Base-by-base conservation (phyloP, 2,113 vertebrate genomes). In the Syngnathus typhle region DNA sequence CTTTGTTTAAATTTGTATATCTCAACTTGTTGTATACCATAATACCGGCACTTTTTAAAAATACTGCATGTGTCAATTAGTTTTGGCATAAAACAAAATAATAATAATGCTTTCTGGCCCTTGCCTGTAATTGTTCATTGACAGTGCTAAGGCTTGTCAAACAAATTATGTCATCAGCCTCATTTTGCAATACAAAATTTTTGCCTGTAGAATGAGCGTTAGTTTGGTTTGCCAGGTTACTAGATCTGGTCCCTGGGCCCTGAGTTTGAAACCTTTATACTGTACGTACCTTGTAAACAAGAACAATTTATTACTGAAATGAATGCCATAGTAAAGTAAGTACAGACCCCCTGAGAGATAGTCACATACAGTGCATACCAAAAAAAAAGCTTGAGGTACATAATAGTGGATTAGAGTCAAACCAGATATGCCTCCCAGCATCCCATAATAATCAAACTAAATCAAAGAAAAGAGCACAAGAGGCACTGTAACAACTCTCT, bases 361-460 rank as follows among this genome's bases (percentile, higher is more conserved):
- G 55, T 36, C 27, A 58, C 27, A 36, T 18, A 36, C 9, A 43
- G 41, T 43, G 12, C 55, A 36, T 36, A 36, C 27, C 13, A 36
- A 36, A 27, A 58, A 36, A 54, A 54, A 13, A 58, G 27, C 15
- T 36, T 36, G 16, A 58, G 36, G 27, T 58, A 36, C 27, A 7
- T 58, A 36, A 58, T 27, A 32, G 27, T 58, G 55, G 55, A 58
- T 58, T 58, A 58, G 55, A 58, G 55, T 58, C 13, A 16, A 36
- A 16, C 13, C 27, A 58, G 55, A 58, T 32, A 58, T 36, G 55
- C 55, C 55, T 58, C 27, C 55, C 55, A 58, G 27, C 55, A 58
- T 36, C 27, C 13, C 27, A 58, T 58, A 58, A 58, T 58, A 58
- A 15, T 58, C 27, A 36, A 36, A 12, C 27, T 58, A 27, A 58